phyloP scores from a whole-genome alignment of 2,888 invertebrate species.

The Trissolcus japonicus region DNA sequence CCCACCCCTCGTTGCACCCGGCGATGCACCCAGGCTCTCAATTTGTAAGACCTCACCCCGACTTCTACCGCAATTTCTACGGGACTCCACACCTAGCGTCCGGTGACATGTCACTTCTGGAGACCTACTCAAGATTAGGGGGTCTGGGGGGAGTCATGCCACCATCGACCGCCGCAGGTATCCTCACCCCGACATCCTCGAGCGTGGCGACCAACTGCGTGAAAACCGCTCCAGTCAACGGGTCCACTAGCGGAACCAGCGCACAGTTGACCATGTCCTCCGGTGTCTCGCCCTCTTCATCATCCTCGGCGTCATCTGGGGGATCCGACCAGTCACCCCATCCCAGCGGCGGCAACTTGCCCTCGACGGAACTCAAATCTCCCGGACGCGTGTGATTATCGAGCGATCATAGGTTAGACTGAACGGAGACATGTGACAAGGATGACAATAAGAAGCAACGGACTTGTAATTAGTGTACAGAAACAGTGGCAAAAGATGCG shows the following conservation, averaged over 20 bases:
- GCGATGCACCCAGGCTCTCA: conserved; percentile 80
- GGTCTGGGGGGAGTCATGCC: conserved; percentile 76
- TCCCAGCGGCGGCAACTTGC: conserved; percentile 64
- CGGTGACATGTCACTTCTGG: conserved; percentile 83
- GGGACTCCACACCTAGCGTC: conserved; percentile 80
- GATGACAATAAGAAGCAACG: conserved; percentile 69
- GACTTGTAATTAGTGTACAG: conserved; percentile 76
- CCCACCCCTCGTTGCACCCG: conserved; percentile 78
- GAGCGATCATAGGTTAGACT: not conserved
- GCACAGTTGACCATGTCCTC: conserved; percentile 78
- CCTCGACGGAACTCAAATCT: conserved; percentile 73
- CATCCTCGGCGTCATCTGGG: conserved; percentile 79
- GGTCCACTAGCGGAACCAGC: conserved; percentile 71
- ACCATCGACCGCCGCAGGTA: conserved; percentile 68
- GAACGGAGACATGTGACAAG: conserved; percentile 57
- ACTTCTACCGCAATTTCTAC: conserved; percentile 88
- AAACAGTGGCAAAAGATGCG: conserved; percentile 43
- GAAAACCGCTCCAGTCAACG: conserved; percentile 71
- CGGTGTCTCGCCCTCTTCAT: conserved; percentile 79
- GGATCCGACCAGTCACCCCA: conserved; percentile 74
- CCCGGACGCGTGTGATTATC: conserved; percentile 73
- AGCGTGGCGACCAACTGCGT: conserved; percentile 69
- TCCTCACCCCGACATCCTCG: conserved; percentile 77
- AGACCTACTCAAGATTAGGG: conserved; percentile 84
- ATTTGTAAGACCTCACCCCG: conserved; percentile 83